phyloP scores from a whole-genome alignment of 2,888 invertebrate genomes.

The Cataglyphis rosenhaueri region DNA sequence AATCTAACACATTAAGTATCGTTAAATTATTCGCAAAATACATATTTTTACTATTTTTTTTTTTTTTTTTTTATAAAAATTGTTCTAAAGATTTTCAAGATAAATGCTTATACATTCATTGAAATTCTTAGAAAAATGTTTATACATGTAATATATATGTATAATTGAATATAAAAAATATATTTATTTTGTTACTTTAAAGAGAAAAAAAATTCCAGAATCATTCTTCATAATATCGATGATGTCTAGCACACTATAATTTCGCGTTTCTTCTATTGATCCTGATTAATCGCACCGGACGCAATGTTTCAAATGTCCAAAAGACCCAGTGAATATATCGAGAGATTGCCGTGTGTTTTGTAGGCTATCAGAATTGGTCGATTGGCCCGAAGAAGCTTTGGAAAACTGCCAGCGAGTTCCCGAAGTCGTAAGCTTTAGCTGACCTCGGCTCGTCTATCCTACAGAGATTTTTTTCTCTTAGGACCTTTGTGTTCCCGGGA shows the following conservation, averaged over 20 bases:
- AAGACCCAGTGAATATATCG: conserved; percentile 53
- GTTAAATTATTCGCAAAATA: neutral
- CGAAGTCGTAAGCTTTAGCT: conserved; percentile 72
- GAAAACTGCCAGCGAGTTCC: conserved; percentile 72
- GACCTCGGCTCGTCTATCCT: conserved; percentile 71
- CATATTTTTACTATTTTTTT: neutral
- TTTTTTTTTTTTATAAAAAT: neutral
- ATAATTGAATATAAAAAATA: neutral
- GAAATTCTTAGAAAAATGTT: too few species aligned
- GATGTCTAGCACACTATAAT: neutral
- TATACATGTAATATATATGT: conserved; percentile 14
- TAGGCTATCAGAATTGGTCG: conserved; percentile 67
- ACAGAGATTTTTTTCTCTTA: conserved; percentile 65
- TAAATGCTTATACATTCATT: neutral
- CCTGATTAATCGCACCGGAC: conserved; percentile 60
- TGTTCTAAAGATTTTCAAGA: neutral
- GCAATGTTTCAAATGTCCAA: conserved; percentile 41
- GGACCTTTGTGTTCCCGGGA: conserved; percentile 58
- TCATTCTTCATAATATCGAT: neutral
- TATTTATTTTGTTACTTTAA: neutral
- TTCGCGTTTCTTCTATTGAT: neutral
- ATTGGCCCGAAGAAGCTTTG: conserved; percentile 72
- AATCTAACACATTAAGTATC: neutral
- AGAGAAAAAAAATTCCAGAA: neutral
- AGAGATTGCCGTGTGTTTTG: conserved; percentile 63